Evolutionary conservation across 2,888 invertebrate genomes (phyloP).

Genomic region (Drosophila incognita): DNA sequence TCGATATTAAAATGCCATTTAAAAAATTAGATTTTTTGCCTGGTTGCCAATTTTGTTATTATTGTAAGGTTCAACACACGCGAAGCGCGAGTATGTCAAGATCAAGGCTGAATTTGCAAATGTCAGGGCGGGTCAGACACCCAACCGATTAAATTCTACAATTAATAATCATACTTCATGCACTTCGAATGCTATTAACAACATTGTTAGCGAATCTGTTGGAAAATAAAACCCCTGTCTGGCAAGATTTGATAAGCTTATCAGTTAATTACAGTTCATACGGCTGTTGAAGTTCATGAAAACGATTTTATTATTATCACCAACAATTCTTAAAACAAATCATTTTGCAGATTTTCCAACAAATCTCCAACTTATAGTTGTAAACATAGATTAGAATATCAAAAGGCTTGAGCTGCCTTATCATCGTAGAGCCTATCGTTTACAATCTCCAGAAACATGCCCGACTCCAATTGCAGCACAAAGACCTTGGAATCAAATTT

Average conservation of each 20-base stretch:
- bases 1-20: conserved; percentile 22
- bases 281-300: not conserved
- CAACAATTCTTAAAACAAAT: not conserved
- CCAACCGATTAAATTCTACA: conserved; percentile 10
- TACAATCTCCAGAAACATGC: conserved; percentile 76
- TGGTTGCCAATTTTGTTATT: not conserved
- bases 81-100: conserved; percentile 15
- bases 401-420: not conserved
- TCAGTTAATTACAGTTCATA: not conserved
- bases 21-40: not conserved
- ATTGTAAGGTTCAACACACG: conserved; percentile 17
- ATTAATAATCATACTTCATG: conserved; percentile 15
- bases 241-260: not conserved
- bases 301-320: not conserved
- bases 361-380: not conserved
- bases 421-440: conserved; percentile 75
- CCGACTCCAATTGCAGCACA: conserved; percentile 71
- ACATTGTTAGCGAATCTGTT: no score
- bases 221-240: not conserved
- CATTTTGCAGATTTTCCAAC: not conserved
- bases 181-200: not conserved
- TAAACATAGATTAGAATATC: not conserved
- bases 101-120: not conserved
- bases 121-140: not conserved
- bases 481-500: conserved; percentile 79